These are phyloP conservation scores for Tympanoctomys barrerae DNA, from an alignment of 2,797 vertebrate genomes.

Conservation along the genomic window DNA sequence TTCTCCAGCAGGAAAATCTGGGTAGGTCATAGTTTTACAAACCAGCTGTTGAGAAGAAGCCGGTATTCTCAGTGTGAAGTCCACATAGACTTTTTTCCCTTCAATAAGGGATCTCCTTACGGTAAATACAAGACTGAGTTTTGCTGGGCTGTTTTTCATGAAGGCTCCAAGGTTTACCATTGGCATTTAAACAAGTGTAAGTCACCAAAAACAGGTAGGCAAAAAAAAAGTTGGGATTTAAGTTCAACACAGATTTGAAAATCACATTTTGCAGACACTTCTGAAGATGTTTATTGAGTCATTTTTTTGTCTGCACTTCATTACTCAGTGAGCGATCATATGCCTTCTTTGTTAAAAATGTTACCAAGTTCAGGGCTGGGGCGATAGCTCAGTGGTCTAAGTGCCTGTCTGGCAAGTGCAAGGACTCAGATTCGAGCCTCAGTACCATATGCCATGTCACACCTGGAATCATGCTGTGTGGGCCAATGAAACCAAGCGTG, in stretches of 20 bases:
- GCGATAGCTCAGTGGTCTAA: too few relatives aligned
- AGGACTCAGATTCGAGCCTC: too few relatives aligned
- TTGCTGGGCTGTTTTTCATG: background rate
- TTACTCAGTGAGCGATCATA: conserved; percentile 26
- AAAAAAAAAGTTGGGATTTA: conserved; percentile 69
- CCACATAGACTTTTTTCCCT: background rate
- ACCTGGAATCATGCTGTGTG: too few relatives aligned
- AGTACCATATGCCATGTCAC: too few relatives aligned
- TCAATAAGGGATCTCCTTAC: background rate
- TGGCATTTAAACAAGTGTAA: conserved; percentile 55
- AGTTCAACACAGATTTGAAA: conserved; percentile 75
- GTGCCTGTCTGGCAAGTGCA: too few relatives aligned
- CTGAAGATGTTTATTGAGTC: conserved; percentile 77
- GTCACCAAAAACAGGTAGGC: conserved; percentile 65
- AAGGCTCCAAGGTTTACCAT: conserved; percentile 29
- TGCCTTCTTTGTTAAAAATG: conserved; percentile 54
- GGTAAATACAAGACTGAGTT: background rate
- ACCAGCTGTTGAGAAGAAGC: conserved; percentile 23
- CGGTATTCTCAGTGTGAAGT: conserved; percentile 20
- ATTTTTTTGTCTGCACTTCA: conserved; percentile 63
- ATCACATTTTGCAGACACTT: conserved; percentile 81
- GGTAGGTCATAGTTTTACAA: conserved; percentile 35
- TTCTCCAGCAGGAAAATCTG: conserved; percentile 33
- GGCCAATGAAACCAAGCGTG: too few relatives aligned
- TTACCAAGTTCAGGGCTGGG: background rate